Conservation (phyloP, 2,888 invertebrate species). For the Rosalia funebris region DNA sequence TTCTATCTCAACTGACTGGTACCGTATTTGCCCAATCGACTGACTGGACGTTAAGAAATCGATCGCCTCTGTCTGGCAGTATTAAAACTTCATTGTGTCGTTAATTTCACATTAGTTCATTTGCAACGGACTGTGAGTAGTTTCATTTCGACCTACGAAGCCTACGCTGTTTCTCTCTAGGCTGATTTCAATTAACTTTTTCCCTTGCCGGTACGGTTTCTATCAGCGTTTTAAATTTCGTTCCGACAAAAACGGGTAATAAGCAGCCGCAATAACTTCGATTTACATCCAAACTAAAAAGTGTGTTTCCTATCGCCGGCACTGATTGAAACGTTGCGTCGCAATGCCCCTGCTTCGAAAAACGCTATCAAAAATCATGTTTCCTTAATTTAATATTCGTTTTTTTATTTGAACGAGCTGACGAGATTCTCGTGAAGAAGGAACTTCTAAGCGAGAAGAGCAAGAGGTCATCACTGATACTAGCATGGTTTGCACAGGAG, state of each 20-base stretch:
- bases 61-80: background rate
- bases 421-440: too few relatives aligned
- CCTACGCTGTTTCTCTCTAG: too few relatives aligned
- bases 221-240: background rate
- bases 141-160: too few relatives aligned
- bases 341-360: too few relatives aligned
- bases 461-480: too few relatives aligned
- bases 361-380: too few relatives aligned
- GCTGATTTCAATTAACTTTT: conserved; percentile 1
- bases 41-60: background rate
- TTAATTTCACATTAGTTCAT: background rate
- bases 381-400: too few relatives aligned
- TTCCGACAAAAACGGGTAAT: background rate
- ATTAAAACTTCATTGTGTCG: background rate
- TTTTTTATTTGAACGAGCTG: too few relatives aligned
- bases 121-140: background rate
- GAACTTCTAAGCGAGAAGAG: too few relatives aligned
- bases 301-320: background rate
- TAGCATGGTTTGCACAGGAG: too few relatives aligned
- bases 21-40: background rate
- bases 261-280: background rate
- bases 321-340: too few relatives aligned
- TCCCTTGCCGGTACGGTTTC: background rate
- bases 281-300: background rate
- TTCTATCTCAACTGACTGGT: too few relatives aligned